Conservation (phyloP, 2,113 vertebrate species). For the Ranitomeya variabilis region DNA sequence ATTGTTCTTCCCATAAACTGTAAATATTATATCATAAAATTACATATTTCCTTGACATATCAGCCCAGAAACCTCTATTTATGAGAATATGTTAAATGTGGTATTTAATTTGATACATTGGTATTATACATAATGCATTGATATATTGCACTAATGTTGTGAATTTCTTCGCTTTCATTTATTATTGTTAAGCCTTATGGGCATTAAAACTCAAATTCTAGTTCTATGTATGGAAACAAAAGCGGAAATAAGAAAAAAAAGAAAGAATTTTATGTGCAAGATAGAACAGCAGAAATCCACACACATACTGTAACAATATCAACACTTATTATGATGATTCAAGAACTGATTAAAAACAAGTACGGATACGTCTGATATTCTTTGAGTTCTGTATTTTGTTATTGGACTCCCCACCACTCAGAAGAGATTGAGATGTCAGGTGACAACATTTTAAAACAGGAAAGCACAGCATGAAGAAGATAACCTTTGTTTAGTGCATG, state of each 20-base stretch:
- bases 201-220: background rate
- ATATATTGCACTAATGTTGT: background rate
- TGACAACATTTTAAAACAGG: conserved; percentile 51
- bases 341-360: conserved; percentile 57
- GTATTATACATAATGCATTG: background rate
- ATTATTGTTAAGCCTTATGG: background rate
- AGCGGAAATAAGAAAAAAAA: background rate
- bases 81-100: too few relatives aligned
- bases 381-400: conserved; percentile 28
- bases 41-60: background rate
- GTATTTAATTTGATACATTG: too few relatives aligned
- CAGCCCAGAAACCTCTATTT: too few relatives aligned
- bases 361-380: conserved; percentile 47
- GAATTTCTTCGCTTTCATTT: background rate
- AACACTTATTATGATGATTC: conserved; percentile 54
- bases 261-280: background rate
- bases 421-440: conserved; percentile 56
- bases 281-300: conserved; percentile 31
- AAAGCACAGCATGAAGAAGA: conserved; percentile 56
- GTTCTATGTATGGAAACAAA: background rate
- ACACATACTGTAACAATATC: conserved; percentile 35
- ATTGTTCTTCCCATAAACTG: background rate
- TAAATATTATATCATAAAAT: background rate
- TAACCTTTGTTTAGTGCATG: conserved; percentile 58
- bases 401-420: conserved; percentile 53